Evolutionary conservation across 2,113 vertebrate genomes (phyloP).

Genomic region (Archilochus colubris): DNA sequence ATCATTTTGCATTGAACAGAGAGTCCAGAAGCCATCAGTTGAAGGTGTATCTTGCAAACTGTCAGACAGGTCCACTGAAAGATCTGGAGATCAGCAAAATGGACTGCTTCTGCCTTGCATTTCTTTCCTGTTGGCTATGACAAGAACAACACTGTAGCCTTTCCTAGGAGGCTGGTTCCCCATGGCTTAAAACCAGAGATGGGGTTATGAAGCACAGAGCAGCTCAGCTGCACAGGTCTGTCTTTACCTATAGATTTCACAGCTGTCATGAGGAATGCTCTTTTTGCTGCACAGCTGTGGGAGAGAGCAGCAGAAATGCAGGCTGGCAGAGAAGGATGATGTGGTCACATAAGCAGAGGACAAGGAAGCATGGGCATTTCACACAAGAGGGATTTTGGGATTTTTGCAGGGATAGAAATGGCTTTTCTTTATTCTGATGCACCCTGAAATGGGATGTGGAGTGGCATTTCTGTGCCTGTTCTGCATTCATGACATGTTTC

Average conservation of each 20-base stretch:
- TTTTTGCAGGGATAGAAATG: background rate
- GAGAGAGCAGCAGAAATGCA: accelerated
- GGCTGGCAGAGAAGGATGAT: background rate
- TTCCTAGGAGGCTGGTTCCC: background rate
- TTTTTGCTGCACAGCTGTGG: background rate
- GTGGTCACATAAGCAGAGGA: background rate
- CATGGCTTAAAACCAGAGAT: background rate
- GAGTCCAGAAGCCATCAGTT: background rate
- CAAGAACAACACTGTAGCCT: accelerated
- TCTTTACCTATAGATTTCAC: background rate
- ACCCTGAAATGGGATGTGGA: background rate
- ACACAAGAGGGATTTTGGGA: background rate
- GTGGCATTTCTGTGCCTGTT: background rate
- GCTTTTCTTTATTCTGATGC: background rate
- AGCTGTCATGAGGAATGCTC: background rate
- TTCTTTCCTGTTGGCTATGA: background rate
- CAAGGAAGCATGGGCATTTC: background rate
- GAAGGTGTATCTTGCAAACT: background rate
- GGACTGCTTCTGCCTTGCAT: background rate
- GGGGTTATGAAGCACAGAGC: background rate
- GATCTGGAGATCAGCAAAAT: background rate
- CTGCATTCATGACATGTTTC: background rate
- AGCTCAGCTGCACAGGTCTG: background rate
- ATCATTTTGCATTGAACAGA: background rate
- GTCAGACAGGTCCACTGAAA: background rate